Conservation (phyloP, 2,113 vertebrate species). For the Okapia johnstoni region DNA sequence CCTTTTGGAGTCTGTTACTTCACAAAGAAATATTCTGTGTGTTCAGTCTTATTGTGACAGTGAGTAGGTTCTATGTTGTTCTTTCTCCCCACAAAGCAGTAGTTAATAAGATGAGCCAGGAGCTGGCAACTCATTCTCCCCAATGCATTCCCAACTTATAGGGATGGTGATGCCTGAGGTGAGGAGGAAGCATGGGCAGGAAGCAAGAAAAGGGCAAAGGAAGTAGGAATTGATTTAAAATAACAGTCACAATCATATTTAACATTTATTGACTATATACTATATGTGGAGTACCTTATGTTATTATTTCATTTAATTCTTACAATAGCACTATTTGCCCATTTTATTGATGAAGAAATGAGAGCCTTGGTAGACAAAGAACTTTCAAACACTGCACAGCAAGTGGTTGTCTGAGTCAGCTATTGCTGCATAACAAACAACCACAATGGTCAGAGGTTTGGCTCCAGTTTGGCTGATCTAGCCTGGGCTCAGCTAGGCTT, state of each 20-base stretch:
- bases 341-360: neutral
- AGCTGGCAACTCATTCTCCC: neutral
- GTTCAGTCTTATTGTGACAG: neutral
- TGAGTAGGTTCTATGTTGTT: neutral
- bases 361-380: neutral
- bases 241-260: neutral
- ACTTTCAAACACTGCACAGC: neutral
- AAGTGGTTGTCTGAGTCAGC: neutral
- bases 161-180: neutral
- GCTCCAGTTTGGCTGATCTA: neutral
- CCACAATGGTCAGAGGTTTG: neutral
- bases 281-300: neutral
- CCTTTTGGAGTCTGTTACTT: neutral
- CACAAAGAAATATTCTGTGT: neutral
- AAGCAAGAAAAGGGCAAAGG: neutral
- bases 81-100: neutral
- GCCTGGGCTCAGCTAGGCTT: neutral
- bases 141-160: neutral
- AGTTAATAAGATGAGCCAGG: neutral
- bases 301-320: neutral
- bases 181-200: neutral
- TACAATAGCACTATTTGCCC: neutral
- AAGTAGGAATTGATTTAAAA: neutral
- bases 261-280: neutral
- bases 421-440: neutral